phyloP scores from a whole-genome alignment of 2,797 vertebrate genomes.

The Halcyon badia region DNA sequence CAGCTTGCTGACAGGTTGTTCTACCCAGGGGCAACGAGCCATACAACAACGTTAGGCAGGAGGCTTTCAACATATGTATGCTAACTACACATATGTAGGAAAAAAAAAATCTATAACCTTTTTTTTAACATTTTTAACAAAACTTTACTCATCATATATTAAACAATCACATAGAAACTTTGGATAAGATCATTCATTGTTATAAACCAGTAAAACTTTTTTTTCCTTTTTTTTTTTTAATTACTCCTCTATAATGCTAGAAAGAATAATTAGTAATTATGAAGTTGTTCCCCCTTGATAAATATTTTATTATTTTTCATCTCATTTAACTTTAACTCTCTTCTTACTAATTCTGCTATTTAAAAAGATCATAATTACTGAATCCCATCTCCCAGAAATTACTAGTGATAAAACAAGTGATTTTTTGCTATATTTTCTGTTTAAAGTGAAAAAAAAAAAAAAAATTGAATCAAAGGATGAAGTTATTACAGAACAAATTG shows the following conservation, averaged over 20 bases:
- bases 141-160: background rate
- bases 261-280: background rate
- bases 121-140: background rate
- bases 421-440: background rate
- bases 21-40: background rate
- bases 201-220: background rate
- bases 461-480: background rate
- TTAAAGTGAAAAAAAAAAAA: background rate
- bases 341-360: background rate
- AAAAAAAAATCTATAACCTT: background rate
- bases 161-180: background rate
- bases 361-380: background rate
- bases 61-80: background rate
- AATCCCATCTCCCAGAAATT: background rate
- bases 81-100: accelerated
- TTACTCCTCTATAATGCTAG: background rate
- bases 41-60: background rate
- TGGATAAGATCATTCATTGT: background rate
- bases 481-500: background rate
- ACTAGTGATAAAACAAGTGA: background rate
- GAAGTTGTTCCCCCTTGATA: background rate
- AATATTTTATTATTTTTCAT: background rate
- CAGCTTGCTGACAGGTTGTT: background rate
- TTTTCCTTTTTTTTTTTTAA: background rate
- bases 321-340: background rate